Evolutionary conservation across 92 coral and sea anemone genomes (phyloP).

Genomic region (Pocillopora meandrina): DNA sequence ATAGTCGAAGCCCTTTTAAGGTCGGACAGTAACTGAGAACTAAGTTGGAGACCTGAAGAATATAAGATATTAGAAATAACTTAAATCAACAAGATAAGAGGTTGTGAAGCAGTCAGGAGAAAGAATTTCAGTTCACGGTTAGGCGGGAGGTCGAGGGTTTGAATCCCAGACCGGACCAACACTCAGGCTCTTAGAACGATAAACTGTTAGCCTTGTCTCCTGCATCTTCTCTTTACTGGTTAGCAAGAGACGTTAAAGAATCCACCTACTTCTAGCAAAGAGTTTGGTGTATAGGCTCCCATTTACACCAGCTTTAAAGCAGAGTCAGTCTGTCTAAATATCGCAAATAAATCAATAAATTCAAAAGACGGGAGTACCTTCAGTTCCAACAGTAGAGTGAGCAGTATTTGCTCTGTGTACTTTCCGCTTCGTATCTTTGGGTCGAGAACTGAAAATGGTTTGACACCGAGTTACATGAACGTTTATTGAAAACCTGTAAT

Average conservation of each 20-base stretch:
- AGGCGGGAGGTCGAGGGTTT: too few relatives aligned
- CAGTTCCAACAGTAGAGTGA: constrained; percentile 65
- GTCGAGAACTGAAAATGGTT: constrained; percentile 45
- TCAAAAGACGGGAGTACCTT: constrained; percentile 41
- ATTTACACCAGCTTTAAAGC: not conserved
- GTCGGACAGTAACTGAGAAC: constrained; percentile 89
- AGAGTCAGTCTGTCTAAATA: not conserved
- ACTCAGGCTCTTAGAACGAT: too few relatives aligned
- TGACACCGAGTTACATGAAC: not conserved
- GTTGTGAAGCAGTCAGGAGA: too few relatives aligned
- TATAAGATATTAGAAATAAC: not conserved
- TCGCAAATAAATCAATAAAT: not conserved
- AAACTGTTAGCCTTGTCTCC: too few relatives aligned
- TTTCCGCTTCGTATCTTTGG: constrained; percentile 70
- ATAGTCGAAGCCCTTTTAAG: constrained; percentile 84
- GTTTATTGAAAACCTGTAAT: too few relatives aligned
- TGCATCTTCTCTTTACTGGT: too few relatives aligned
- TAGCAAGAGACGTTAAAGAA: too few relatives aligned
- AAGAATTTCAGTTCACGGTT: too few relatives aligned
- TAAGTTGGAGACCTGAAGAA: constrained; percentile 79
- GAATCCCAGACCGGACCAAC: too few relatives aligned
- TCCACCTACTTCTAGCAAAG: too few relatives aligned
- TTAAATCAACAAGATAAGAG: too few relatives aligned
- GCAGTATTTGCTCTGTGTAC: constrained; percentile 60
- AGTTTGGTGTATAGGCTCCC: too few relatives aligned